Percentiles rank a stretch among this genome's conserved stretches.
phyloP scores from a whole-genome alignment of 2,113 vertebrate species.

The Hystrix cristata region DNA sequence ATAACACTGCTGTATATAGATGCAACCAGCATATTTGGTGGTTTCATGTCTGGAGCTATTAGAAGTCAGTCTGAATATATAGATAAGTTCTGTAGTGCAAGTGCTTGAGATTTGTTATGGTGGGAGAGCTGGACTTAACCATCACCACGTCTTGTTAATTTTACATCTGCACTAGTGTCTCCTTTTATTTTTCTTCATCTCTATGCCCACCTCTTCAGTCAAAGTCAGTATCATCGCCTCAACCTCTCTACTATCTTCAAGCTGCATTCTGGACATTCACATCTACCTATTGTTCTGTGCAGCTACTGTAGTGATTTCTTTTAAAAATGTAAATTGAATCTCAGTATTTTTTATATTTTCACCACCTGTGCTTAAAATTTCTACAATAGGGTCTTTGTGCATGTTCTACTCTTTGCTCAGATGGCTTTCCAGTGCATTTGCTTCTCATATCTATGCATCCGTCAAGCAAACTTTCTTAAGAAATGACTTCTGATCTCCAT shows the following conservation, averaged over 20 bases:
- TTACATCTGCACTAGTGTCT: neutral
- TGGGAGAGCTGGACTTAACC: neutral
- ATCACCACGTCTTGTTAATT: neutral
- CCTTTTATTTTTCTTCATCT: neutral
- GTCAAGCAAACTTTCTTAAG: neutral
- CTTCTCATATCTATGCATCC: too few species aligned
- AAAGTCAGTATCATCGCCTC: neutral
- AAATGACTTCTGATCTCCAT: neutral
- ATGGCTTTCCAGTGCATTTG: neutral
- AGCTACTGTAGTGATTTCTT: neutral
- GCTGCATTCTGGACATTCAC: neutral
- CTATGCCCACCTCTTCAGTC: neutral
- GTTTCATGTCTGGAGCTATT: neutral
- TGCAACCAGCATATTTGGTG: neutral
- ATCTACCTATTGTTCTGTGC: neutral
- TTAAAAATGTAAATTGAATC: neutral
- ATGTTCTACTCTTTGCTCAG: neutral
- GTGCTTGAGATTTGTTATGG: neutral
- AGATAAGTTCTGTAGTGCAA: neutral
- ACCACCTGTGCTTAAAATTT: neutral
- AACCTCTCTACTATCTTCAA: neutral
- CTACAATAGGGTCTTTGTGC: neutral
- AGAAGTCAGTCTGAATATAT: neutral
- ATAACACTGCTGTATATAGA: neutral
- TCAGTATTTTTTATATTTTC: neutral